Percentiles rank a stretch among this genome's conserved stretches.
These are phyloP conservation scores for Mimas tiliae DNA, from an alignment of 2,888 invertebrate species.

Conservation along the genomic window DNA sequence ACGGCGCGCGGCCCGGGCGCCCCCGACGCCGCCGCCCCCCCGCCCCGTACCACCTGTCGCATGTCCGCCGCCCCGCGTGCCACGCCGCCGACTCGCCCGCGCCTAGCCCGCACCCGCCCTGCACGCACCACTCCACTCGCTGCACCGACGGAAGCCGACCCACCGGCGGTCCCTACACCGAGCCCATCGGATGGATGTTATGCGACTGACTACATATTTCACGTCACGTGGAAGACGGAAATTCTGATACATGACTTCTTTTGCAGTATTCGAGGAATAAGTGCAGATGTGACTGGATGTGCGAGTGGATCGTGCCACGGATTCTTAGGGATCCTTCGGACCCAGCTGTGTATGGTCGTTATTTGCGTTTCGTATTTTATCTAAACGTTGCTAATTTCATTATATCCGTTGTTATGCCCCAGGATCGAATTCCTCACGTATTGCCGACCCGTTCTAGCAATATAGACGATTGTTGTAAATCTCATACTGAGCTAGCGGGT, in stretches of 20 bases:
- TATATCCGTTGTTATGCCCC: slow-evolving; percentile 22
- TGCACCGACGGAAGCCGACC: slow-evolving; percentile 9
- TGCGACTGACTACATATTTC: slow-evolving; percentile 11
- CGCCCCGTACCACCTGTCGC: slow-evolving; percentile 49
- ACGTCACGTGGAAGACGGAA: slow-evolving; percentile 12
- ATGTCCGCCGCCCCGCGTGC: slow-evolving; percentile 27
- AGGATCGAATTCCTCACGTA: slow-evolving; percentile 20
- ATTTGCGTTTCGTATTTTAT: slow-evolving; percentile 18
- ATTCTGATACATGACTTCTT: slow-evolving; percentile 5
- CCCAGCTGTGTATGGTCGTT: slow-evolving; percentile 17
- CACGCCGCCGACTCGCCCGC: slow-evolving; percentile 15
- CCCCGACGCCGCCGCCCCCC: slow-evolving; percentile 76
- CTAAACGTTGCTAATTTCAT: slow-evolving; percentile 17
- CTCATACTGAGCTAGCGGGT: slow-evolving; percentile 19
- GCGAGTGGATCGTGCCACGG: slow-evolving; percentile 19
- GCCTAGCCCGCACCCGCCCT: slow-evolving; percentile 11
- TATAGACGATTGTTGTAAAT: slow-evolving; percentile 22
- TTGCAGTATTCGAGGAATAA: slow-evolving; percentile 13
- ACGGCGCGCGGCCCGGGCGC: slow-evolving; percentile 86
- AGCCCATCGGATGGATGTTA: slow-evolving; percentile 33
- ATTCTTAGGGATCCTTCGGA: slow-evolving; percentile 8
- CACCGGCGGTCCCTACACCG: background rate
- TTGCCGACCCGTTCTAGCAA: slow-evolving; percentile 18
- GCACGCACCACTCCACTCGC: slow-evolving; percentile 11
- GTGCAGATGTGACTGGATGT: slow-evolving; percentile 22